Base-by-base conservation (phyloP, 2,113 vertebrate genomes). In the Saimiri boliviensis region DNA sequence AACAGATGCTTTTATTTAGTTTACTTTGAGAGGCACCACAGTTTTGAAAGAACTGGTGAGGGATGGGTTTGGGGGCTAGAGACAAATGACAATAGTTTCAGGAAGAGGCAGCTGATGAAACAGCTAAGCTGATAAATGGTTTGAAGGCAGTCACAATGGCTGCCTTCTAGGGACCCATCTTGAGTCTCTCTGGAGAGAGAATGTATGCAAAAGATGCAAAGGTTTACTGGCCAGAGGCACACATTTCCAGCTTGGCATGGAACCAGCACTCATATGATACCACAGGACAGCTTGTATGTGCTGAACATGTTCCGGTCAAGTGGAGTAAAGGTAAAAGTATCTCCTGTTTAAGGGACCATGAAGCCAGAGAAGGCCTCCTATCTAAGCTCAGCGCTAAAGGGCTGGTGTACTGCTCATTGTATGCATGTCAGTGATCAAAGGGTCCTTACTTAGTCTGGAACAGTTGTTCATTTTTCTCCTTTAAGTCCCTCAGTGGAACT, bases 291-390 rank as follows among this genome's bases (percentile, higher is more conserved):
- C 49, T 77, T 66, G 30, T 94, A 56, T 9, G 1, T 95, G 77
- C 66, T 80, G 77, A 88, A 73, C 85, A 21, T 90, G 87, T 88
- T 91, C 71, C 42, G 52, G 71, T 94, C 70, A 77, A 47, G 56
- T 60, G n/a, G 71, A 95, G 63, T 52, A 70, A 84, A 96, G 93
- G 79, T 94, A 47, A 89, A 92, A 83, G 79, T 70, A 79, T 8
- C 91, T 94, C 27, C 58, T 86, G 87, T 47, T 92, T 91, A 93
- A 73, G 80, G 87, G 54, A 87, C 79, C 40, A 2, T 63, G 42
- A 94, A 93, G 86, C 49, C 58, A 70, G 27, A 37, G 74, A 92
- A 71, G 63, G 49, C 37, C 60, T 93, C 37, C 11, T 87, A 7
- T 79, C 81, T n/a, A 60, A 89, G 81, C 70, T 81, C 42, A 49